These are phyloP conservation scores for Abrostola triplasia DNA, from an alignment of 2,888 invertebrate genomes.

Conservation along the genomic window DNA sequence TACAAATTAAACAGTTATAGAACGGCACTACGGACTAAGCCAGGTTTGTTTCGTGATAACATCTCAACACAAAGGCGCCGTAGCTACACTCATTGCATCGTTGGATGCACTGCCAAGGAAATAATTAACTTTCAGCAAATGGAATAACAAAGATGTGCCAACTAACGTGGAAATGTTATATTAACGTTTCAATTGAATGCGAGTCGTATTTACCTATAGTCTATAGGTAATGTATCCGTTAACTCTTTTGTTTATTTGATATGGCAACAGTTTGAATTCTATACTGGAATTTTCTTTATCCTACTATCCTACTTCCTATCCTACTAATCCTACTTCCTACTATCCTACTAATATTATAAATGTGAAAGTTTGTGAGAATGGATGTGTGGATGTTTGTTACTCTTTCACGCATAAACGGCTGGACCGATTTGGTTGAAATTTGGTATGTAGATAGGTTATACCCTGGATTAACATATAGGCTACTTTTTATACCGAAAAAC, in stretches of 20 bases:
- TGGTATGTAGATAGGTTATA: too few species aligned
- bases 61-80: conserved; percentile 10
- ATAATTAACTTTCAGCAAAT: conserved; percentile 20
- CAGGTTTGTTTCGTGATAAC: conserved; percentile 9
- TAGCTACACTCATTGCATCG: conserved; percentile 26
- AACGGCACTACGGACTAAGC: neutral
- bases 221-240: neutral
- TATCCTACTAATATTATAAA: too few species aligned
- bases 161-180: conserved; percentile 18
- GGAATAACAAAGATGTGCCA: conserved; percentile 32
- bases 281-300: too few species aligned
- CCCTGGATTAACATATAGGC: too few species aligned
- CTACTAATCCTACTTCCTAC: too few species aligned
- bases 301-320: too few species aligned
- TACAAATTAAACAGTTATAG: neutral
- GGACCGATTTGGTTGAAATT: too few species aligned
- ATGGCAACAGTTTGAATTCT: too few species aligned
- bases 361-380: too few species aligned
- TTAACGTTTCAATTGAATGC: conserved; percentile 3
- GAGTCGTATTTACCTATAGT: conserved; percentile 1
- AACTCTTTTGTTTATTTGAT: neutral
- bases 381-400: too few species aligned
- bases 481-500: too few species aligned
- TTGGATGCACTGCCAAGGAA: conserved; percentile 26
- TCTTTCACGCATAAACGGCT: too few species aligned